Percentiles rank a stretch among this genome's conserved stretches.
Conservation (phyloP, 2,113 vertebrate species). For the Microcebus lehilahytsara region DNA sequence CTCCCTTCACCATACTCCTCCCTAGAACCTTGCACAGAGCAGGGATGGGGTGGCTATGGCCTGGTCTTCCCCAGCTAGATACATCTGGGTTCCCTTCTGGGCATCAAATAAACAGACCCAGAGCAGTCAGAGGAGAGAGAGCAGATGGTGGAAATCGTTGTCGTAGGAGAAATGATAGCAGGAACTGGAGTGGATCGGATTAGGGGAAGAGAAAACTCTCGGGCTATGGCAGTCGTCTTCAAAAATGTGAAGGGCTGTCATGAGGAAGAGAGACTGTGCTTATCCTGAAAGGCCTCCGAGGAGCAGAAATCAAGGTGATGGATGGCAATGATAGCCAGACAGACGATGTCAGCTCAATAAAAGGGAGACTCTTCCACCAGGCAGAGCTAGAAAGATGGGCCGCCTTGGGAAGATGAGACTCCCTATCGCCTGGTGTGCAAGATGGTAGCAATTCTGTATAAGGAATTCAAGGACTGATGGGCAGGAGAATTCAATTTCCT, state of each 20-base stretch:
- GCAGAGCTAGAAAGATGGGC: not conserved
- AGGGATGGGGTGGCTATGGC: not conserved
- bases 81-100: not conserved
- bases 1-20: accelerated
- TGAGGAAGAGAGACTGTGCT: not conserved
- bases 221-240: not conserved
- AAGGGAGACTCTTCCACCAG: not conserved
- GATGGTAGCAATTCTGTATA: not conserved
- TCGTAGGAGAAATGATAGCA: not conserved
- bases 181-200: not conserved
- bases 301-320: conserved; percentile 17
- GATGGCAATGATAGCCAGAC: not conserved
- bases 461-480: not conserved
- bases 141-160: not conserved
- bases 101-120: not conserved
- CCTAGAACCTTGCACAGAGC: not conserved
- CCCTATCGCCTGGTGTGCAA: not conserved
- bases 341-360: not conserved
- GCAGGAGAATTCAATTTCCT: not conserved
- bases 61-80: not conserved
- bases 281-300: conserved; percentile 17
- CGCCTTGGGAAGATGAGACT: not conserved
- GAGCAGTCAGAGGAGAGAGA: not conserved
- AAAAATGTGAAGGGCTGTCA: conserved; percentile 52
- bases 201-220: not conserved